Evolutionary conservation across 2,888 invertebrate species (phyloP), one percentile per base, ranked within the genome.

Genomic region (Cinara cedri): DNA sequence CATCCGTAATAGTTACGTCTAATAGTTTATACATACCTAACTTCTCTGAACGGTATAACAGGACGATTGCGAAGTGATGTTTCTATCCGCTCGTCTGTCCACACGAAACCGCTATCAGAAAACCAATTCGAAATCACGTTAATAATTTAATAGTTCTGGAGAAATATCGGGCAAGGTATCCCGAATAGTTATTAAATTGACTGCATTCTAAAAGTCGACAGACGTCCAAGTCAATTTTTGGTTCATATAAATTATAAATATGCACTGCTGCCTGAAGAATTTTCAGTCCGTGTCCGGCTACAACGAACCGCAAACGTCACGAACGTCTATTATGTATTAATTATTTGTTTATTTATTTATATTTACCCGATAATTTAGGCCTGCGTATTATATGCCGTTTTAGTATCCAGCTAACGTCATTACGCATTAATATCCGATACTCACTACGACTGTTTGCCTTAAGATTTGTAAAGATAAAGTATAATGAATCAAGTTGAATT

Each of bases 181-280:
- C 4, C 19, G 6, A 4, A 34, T 34, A 34, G 34, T 26, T 11
- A n/a, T 1, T 34, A 11, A 2, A 9, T 10, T 0, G 3, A 16
- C 44, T 34, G 34, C 34, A 8, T n/a, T 11, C 26, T 34, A 34
- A 60, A 60, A 60, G 24, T 26, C 60, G 3, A 44, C 21, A 44
- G 14, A 72, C 24, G 24, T 72, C 14, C 42, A 16, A 72, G n/a
- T n/a, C 24, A 26, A 60, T 60, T 60, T 44, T 60, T 6, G 60
- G 21, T 24, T 72, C n/a, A 26, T 19, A 60, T 72, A 60, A 60
- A 60, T 72, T 57, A n/a, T n/a, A 57, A 24, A 11, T 24, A 72
- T 24, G 10, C 11, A n/a, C 21, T 1, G 14, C 57, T 2, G 57
- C 21, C 57, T 10, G 1, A 1, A 9, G 3, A 57, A 46, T 57